These are phyloP conservation scores for Vulpes lagopus DNA, from an alignment of 2,113 vertebrate genomes.

Conservation along the genomic window DNA sequence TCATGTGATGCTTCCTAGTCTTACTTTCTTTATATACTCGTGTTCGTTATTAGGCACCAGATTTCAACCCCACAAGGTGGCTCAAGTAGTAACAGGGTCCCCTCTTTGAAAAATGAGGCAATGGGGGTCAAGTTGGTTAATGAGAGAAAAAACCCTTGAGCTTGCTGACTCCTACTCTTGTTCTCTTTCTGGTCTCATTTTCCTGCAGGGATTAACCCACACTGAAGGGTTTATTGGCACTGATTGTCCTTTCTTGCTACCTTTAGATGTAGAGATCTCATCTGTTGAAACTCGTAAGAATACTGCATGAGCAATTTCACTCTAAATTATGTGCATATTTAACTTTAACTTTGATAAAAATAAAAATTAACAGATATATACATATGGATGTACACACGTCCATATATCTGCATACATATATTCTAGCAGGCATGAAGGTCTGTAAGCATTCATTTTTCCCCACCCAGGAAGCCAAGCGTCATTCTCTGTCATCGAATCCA, in stretches of 20 bases:
- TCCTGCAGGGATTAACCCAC: not conserved
- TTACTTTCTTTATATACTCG: not conserved
- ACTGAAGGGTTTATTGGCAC: not conserved
- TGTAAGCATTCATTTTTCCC: not conserved
- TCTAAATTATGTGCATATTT: not conserved
- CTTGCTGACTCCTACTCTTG: not conserved
- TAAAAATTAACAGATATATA: not conserved
- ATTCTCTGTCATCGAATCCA: not conserved
- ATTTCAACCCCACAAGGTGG: not conserved
- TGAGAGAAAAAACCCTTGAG: not conserved
- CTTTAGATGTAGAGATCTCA: not conserved
- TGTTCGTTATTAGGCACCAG: not conserved
- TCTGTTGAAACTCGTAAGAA: not conserved
- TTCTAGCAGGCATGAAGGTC: not conserved
- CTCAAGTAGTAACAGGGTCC: not conserved
- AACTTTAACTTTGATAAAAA: conserved; percentile 55
- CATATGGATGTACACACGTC: not conserved
- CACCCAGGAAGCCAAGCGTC: not conserved
- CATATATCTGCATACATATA: not conserved
- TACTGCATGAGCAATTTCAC: not conserved
- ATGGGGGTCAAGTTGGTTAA: not conserved
- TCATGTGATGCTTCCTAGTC: not conserved
- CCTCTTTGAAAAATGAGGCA: not conserved
- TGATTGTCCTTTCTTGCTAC: not conserved
- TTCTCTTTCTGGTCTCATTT: not conserved